Evolutionary conservation across 2,888 invertebrate species (phyloP).

Genomic region (Cryptocephalus primarius): DNA sequence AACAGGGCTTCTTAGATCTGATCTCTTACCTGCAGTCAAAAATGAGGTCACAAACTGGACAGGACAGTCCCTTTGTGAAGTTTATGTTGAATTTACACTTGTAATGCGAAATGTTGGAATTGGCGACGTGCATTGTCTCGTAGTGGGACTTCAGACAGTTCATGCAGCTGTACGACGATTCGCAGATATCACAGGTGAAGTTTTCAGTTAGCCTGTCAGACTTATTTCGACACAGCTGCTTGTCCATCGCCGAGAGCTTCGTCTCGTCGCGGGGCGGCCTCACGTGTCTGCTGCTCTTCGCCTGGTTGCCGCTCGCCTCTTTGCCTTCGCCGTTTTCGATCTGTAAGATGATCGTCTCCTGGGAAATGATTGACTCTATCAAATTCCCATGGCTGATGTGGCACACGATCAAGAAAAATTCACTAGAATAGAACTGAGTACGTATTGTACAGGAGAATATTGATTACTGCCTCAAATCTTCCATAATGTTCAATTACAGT

Average conservation of each 20-base stretch:
- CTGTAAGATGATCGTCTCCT: constrained; percentile 15
- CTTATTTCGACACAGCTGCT: constrained; percentile 4
- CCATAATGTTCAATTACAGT: neutral
- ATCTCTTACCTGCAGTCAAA: constrained; percentile 1
- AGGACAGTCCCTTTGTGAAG: constrained; percentile 2
- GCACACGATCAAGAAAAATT: neutral
- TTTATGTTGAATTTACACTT: constrained; percentile 10
- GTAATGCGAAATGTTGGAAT: constrained; percentile 13
- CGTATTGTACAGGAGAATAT: neutral
- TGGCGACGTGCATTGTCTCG: constrained; percentile 16
- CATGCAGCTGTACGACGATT: constrained; percentile 13
- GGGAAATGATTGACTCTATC: too few species aligned
- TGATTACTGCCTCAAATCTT: neutral
- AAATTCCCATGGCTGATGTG: too few species aligned
- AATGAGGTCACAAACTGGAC: constrained; percentile 11
- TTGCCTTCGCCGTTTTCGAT: constrained; percentile 10
- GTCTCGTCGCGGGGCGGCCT: constrained; percentile 4
- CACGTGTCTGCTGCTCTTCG: neutral
- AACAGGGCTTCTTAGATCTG: too few species aligned
- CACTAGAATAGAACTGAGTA: neutral
- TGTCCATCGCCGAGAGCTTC: constrained; percentile 1
- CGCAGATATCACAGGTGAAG: constrained; percentile 10
- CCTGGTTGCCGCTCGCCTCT: neutral
- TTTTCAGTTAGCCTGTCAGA: constrained; percentile 2
- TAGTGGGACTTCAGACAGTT: constrained; percentile 21